These are phyloP conservation scores for Clarias magur DNA, from an alignment of 2,113 vertebrate genomes.

Conservation along the genomic window DNA sequence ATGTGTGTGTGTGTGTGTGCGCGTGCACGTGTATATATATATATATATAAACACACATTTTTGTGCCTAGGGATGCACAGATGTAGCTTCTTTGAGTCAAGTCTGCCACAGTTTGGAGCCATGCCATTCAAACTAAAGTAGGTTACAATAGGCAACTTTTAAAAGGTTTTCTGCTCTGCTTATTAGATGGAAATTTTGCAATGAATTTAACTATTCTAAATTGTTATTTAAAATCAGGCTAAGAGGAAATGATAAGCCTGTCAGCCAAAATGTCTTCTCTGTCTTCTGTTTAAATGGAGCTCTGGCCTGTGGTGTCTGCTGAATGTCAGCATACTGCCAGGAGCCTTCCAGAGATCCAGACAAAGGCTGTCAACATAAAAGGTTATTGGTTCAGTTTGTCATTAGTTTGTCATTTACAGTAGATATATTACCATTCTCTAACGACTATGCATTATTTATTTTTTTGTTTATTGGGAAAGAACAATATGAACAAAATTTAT, in stretches of 20 bases:
- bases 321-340: slow-evolving; percentile 40
- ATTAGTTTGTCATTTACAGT: slow-evolving; percentile 26
- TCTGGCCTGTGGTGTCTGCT: slow-evolving; percentile 22
- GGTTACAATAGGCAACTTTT: not conserved
- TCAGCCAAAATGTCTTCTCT: slow-evolving; percentile 13
- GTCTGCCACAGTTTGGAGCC: not conserved
- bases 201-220: not conserved
- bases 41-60: too few relatives aligned
- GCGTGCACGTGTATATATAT: too few relatives aligned
- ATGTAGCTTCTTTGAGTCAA: not conserved
- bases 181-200: not conserved
- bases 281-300: not conserved
- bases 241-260: slow-evolving; percentile 9
- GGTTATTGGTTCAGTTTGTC: slow-evolving; percentile 32
- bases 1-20: slow-evolving; percentile 4
- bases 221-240: slow-evolving; percentile 3
- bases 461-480: not conserved
- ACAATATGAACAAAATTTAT: not conserved
- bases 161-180: not conserved
- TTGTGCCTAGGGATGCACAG: not conserved
- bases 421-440: slow-evolving; percentile 18
- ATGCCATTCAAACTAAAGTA: not conserved
- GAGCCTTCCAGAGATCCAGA: slow-evolving; percentile 16
- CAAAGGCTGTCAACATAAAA: slow-evolving; percentile 33
- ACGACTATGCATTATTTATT: not conserved